Percentiles rank a stretch among this genome's conserved stretches.
Conservation (phyloP, 2,888 invertebrate genomes). For the Diplolepis rosae region DNA sequence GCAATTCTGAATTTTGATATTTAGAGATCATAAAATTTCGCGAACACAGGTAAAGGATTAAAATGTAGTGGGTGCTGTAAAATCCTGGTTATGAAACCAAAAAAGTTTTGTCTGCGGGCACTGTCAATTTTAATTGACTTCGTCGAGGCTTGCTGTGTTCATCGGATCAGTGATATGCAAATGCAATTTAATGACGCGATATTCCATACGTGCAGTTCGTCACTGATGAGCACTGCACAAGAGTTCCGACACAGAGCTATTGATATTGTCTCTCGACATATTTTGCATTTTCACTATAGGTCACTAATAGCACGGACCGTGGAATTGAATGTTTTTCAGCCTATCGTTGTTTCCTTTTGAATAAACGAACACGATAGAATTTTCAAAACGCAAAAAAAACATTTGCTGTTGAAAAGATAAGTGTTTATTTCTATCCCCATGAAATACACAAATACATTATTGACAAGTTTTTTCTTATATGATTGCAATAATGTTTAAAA, state of each 20-base stretch:
- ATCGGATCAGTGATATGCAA: constrained; percentile 68
- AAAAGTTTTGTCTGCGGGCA: constrained; percentile 17
- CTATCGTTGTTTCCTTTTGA: neutral
- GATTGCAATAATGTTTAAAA: too few relatives aligned
- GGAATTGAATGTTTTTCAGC: constrained; percentile 11
- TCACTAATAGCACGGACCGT: constrained; percentile 15
- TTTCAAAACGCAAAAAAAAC: neutral
- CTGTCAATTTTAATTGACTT: constrained; percentile 68
- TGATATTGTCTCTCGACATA: neutral
- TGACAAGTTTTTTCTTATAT: too few relatives aligned
- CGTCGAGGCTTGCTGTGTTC: constrained; percentile 62
- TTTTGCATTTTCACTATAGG: constrained; percentile 27
- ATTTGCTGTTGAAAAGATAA: neutral
- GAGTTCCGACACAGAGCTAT: neutral
- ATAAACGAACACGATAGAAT: neutral
- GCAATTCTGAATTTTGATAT: too few relatives aligned
- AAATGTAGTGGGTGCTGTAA: neutral
- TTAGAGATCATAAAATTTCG: neutral
- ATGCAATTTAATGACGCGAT: constrained; percentile 70
- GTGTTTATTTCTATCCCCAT: neutral
- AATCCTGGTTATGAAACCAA: neutral
- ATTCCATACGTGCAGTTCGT: constrained; percentile 42
- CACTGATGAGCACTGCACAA: constrained; percentile 9
- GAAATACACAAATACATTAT: neutral
- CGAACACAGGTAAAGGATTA: neutral